Percentiles rank a stretch among this genome's conserved stretches.
phyloP scores from a whole-genome alignment of 2,888 invertebrate genomes.

The Laspeyria flexula region DNA sequence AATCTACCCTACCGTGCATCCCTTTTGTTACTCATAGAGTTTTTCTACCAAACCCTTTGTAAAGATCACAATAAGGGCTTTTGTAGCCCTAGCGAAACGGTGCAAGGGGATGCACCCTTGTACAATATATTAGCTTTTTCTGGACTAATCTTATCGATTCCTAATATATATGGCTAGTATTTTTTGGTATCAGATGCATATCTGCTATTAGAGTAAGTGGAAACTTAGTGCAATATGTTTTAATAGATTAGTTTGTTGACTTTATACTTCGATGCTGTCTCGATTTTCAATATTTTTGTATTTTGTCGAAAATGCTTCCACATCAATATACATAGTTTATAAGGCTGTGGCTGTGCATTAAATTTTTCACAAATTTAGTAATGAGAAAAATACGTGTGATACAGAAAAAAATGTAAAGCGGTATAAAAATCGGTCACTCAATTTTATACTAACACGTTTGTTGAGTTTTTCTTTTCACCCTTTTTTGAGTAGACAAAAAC shows the following conservation, averaged over 20 bases:
- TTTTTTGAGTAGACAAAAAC: no score
- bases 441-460: no score
- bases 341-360: no score
- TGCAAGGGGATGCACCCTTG: slow-evolving; percentile 56
- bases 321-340: no score
- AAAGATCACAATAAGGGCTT: slow-evolving; percentile 66
- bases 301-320: no score
- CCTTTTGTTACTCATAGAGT: slow-evolving; percentile 64
- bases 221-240: slow-evolving; percentile 14
- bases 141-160: slow-evolving; percentile 47
- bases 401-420: no score
- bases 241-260: neutral
- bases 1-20: slow-evolving; percentile 57
- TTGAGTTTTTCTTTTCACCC: no score
- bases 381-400: no score
- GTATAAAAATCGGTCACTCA: no score
- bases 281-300: no score
- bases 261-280: no score
- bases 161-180: slow-evolving; percentile 32
- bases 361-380: no score
- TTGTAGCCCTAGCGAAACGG: slow-evolving; percentile 28
- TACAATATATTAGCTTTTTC: slow-evolving; percentile 51
- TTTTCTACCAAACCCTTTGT: slow-evolving; percentile 72
- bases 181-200: slow-evolving; percentile 25
- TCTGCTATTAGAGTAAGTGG: slow-evolving; percentile 37